Conservation (phyloP, 2,113 vertebrate species). For the Ptychochromis oligacanthus region DNA sequence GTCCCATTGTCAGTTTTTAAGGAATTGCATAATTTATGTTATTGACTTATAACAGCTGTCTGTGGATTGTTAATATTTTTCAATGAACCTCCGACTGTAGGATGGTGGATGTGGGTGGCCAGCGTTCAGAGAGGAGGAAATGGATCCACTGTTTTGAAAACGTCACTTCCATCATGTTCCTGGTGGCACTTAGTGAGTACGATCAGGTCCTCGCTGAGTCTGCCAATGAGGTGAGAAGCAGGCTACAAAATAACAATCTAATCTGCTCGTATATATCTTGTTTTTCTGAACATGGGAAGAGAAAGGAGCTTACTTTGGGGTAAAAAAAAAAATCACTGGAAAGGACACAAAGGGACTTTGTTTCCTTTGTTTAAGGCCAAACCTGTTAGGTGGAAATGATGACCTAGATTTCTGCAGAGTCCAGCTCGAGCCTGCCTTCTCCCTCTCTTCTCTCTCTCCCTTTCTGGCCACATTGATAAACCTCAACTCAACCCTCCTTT, state of each 20-base stretch:
- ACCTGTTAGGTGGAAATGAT: slow-evolving; percentile 47
- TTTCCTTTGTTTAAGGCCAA: slow-evolving; percentile 46
- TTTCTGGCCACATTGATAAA: background rate
- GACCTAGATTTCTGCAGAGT: slow-evolving; percentile 50
- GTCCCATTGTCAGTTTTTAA: background rate
- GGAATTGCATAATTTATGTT: background rate
- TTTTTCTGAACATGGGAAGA: background rate
- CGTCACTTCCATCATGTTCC: slow-evolving; percentile 81
- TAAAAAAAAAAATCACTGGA: background rate
- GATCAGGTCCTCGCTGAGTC: slow-evolving; percentile 91
- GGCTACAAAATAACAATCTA: background rate
- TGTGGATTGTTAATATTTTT: background rate
- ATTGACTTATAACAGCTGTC: background rate
- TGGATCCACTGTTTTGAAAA: slow-evolving; percentile 84
- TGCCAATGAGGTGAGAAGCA: slow-evolving; percentile 83
- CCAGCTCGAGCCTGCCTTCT: background rate
- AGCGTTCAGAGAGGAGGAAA: slow-evolving; percentile 87
- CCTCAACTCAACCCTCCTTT: background rate
- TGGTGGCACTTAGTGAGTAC: slow-evolving; percentile 91
- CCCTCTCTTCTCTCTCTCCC: background rate
- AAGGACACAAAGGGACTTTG: slow-evolving; percentile 40
- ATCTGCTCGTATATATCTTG: background rate
- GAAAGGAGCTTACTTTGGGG: background rate
- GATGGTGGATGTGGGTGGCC: slow-evolving; percentile 92
- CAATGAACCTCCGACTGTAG: slow-evolving; percentile 35